These are phyloP conservation scores for Liodrosophila aerea DNA, from an alignment of 2,888 invertebrate species.

Conservation along the genomic window DNA sequence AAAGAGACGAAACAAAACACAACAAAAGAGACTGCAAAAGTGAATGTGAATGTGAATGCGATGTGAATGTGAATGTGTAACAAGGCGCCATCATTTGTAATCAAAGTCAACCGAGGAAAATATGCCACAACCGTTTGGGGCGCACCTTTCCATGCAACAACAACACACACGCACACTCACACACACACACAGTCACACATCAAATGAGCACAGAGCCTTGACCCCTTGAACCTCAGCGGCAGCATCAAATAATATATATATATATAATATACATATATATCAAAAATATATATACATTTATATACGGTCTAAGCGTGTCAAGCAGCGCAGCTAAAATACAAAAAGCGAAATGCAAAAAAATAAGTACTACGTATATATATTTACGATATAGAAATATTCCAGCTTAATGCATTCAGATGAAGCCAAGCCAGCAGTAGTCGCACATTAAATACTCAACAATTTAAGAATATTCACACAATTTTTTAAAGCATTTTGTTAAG, in stretches of 20 bases:
- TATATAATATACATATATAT: slow-evolving; percentile 1
- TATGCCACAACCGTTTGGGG: slow-evolving; percentile 41
- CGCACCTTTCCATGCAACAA: slow-evolving; percentile 36
- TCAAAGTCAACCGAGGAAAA: slow-evolving; percentile 62
- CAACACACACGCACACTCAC: slow-evolving; percentile 11
- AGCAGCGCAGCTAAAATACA: slow-evolving; percentile 43
- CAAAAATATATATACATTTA: not conserved
- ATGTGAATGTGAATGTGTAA: not conserved
- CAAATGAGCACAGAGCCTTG: slow-evolving; percentile 57
- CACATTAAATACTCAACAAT: slow-evolving; percentile 8
- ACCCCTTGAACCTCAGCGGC: slow-evolving; percentile 52
- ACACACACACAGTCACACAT: slow-evolving; percentile 6
- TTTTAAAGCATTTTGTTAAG: too few species aligned
- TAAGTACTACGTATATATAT: slow-evolving; percentile 15
- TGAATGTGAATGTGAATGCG: not conserved
- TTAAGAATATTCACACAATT: too few species aligned
- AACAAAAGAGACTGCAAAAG: slow-evolving; percentile 9
- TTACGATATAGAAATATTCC: slow-evolving; percentile 19
- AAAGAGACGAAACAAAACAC: slow-evolving; percentile 25
- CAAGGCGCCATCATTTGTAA: slow-evolving; percentile 64
- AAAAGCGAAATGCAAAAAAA: slow-evolving; percentile 22
- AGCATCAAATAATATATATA: not conserved
- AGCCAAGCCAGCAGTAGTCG: not conserved
- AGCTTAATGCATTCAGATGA: slow-evolving; percentile 29
- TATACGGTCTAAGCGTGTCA: slow-evolving; percentile 48